phyloP scores from a whole-genome alignment of 2,113 vertebrate genomes.

The Cnemophilus loriae region DNA sequence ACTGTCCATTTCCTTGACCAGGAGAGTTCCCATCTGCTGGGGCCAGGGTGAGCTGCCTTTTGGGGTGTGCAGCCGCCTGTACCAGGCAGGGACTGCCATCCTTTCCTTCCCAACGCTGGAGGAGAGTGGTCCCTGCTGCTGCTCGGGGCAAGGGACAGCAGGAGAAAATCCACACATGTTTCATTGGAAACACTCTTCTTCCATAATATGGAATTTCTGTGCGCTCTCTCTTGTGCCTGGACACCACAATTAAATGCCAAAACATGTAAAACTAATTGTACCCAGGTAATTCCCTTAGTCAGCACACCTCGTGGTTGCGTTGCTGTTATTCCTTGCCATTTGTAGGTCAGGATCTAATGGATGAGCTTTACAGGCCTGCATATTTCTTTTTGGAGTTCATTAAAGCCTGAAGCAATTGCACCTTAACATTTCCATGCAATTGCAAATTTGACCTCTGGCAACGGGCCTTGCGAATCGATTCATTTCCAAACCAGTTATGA shows the following conservation, averaged over 20 bases:
- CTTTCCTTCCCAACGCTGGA: not conserved
- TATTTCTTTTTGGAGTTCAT: slow-evolving; percentile 61
- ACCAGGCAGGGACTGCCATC: not conserved
- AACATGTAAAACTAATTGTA: slow-evolving; percentile 25
- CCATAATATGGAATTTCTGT: not conserved
- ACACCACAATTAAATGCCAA: slow-evolving; percentile 28
- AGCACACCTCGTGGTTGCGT: not conserved
- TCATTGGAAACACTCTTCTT: not conserved
- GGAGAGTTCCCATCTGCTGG: not conserved
- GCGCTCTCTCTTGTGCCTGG: not conserved
- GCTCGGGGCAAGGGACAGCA: not conserved
- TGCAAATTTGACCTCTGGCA: slow-evolving; percentile 60
- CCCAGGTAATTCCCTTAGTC: not conserved
- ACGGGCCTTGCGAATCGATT: slow-evolving; percentile 10
- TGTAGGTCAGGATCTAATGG: slow-evolving; percentile 57
- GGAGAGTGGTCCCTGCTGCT: not conserved
- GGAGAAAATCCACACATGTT: not conserved
- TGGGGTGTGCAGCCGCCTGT: not conserved
- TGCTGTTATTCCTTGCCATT: slow-evolving; percentile 41
- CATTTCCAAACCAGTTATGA: slow-evolving; percentile 3
- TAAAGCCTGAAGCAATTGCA: slow-evolving; percentile 60
- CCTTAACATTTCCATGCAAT: slow-evolving; percentile 55
- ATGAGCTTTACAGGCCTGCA: slow-evolving; percentile 22
- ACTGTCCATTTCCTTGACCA: not conserved
- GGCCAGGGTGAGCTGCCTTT: not conserved